phyloP scores from a whole-genome alignment of 1,140 invertebrate genomes.

The Hylyphantes graminicola region DNA sequence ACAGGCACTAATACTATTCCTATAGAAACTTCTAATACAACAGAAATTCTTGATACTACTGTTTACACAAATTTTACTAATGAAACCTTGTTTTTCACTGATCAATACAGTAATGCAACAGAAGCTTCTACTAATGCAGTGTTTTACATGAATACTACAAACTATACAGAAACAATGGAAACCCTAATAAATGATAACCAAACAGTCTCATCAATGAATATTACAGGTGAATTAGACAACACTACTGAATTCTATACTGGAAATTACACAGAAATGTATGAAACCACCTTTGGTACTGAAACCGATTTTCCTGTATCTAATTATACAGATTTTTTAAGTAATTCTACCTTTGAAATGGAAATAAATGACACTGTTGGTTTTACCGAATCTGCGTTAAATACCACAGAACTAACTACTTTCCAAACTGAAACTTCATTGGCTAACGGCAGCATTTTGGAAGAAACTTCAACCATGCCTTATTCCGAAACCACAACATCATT shows the following conservation, averaged over 20 bases:
- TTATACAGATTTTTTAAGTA: neutral
- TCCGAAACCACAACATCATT: neutral
- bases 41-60: neutral
- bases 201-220: neutral
- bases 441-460: no score
- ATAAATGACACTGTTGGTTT: neutral
- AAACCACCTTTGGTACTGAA: neutral
- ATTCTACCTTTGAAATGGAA: neutral
- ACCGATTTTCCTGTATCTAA: neutral
- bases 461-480: neutral
- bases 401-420: neutral
- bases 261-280: neutral
- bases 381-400: neutral
- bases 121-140: neutral
- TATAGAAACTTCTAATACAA: no score
- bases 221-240: neutral
- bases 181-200: neutral
- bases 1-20: no score
- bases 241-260: no score
- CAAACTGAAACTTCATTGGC: neutral
- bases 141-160: neutral
- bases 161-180: slow-evolving; percentile 14
- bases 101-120: neutral
- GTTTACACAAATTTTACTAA: neutral
- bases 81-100: slow-evolving; percentile 1